Base-by-base conservation (phyloP, 2,888 invertebrate genomes). In the Petrolisthes manimaculis region DNA sequence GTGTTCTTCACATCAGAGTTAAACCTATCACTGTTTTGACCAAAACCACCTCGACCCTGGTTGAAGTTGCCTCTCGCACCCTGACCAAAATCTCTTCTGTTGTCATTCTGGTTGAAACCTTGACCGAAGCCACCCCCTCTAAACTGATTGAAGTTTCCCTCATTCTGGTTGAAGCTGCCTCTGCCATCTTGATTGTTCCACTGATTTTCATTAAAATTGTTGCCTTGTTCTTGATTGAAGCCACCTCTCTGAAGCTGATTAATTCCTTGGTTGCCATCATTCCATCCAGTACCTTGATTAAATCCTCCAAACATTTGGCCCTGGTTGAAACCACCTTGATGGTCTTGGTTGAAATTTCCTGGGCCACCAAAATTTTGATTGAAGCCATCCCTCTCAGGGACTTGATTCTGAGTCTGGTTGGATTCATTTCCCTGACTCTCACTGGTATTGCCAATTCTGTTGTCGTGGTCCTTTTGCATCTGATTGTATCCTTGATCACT, bases 51-150 rank as follows among this genome's bases (percentile, higher is more conserved):
- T 24, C 69, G 24, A 51, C n/a, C 51, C 9, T 21, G 83, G 18
- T 69, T 69, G 37, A 84, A 84, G 8, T 61, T 53, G 24, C 78
- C 84, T 53, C 77, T 78, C 8, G 78, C 86, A 53, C 61, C 61
- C 24, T 71, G 51, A 12, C 55, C 55, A 37, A 78, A 78, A 6
- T 77, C 55, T 12, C 24, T 78, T 61, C 61, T 78, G 18, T 54
- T n/a, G 8, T 53, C 21, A 8, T 78, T 78, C 18, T 71, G 61
- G 18, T 61, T 61, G 18, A 61, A 61, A 54, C 51, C 37, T 37
- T 71, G 61, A 61, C 18, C 18, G 18, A 61, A 61, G 21, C 51
- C 77, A 61, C 61, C 61, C 18, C 61, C 18, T 61, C 78, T 37
- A 21, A 69, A 67, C 21, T 71, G 77, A 51, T 14, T 69, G 18